Base-by-base conservation (phyloP, 2,113 vertebrate genomes). In the Phrynosoma platyrhinos region DNA sequence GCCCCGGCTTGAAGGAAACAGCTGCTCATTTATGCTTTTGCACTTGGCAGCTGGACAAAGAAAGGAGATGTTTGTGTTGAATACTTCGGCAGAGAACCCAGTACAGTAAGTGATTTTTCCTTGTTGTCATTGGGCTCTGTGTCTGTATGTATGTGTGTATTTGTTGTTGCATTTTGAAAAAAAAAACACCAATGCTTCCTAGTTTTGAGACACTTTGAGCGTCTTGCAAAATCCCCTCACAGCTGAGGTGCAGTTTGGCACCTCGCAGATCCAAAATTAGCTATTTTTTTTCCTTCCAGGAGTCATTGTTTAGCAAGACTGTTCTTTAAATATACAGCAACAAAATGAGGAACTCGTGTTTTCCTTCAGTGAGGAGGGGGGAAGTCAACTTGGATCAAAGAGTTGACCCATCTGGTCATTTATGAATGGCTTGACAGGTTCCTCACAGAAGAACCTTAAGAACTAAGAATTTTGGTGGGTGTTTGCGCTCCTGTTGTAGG, bases 41-140 rank as follows among this genome's bases (percentile, higher is more conserved):
- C 95, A 92, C 94, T 96, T 97, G 96, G 95, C 96, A 96, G 94
- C 95, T 92, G 95, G 94, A 95, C 96, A 97, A 96, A 94, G 92
- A 96, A 91, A 94, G 94, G 95, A 84, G 95, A 96, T 96, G 94
- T 95, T 94, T 95, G 96, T 92, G 91, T 94, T 95, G 95, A 95
- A 91, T 94, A 92, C 93, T 82, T 92, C 93, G 78, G 86, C 93
- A 94, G 90, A 94, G 90, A 92, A 88, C 89, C 75, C 92, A 88
- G 74, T 90, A 93, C 94, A 93, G 97, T 97, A 97, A 97, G 97
- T 97, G 88, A 90, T 93, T 96, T 95, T 92, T 87, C 47, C 36
- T 52, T 94, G 69, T n/a, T 95, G 85, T 78, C 47, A 14, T 77
- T 55, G 42, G 80, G 72, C 74, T 69, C 40, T 72, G 9, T 27